Evolutionary conservation across 1,140 invertebrate genomes (phyloP).

Genomic region (Muscidifurax raptorellus): DNA sequence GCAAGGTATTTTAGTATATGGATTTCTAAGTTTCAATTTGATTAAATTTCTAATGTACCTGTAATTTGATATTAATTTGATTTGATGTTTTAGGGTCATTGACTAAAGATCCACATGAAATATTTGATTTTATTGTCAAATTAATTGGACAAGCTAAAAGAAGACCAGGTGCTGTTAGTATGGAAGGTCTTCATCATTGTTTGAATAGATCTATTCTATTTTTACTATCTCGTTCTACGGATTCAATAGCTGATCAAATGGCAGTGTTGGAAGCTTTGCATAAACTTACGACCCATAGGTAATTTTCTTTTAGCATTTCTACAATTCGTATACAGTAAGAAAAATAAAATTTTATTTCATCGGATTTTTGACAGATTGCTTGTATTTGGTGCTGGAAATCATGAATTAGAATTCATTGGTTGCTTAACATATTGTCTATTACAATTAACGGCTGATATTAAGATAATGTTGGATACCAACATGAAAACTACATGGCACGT

Average conservation of each 20-base stretch:
- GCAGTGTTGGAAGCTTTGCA: conserved; percentile 94
- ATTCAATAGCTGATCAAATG: conserved; percentile 93
- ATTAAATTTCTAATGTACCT: neutral
- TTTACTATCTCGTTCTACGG: conserved; percentile 92
- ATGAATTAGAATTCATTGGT: conserved; percentile 95
- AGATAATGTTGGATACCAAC: conserved; percentile 86
- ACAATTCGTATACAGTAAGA: neutral
- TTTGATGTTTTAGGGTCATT: conserved; percentile 77
- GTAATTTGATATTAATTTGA: neutral
- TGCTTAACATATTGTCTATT: conserved; percentile 97
- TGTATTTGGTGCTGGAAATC: conserved; percentile 95
- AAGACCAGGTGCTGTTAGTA: conserved; percentile 82
- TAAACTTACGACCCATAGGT: conserved; percentile 90
- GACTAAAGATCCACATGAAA: conserved; percentile 93
- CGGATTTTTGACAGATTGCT: conserved; percentile 78
- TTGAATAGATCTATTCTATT: conserved; percentile 96
- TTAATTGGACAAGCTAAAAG: conserved; percentile 92
- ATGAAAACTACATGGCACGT: conserved; percentile 93
- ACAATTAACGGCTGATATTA: conserved; percentile 93
- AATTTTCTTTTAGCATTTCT: conserved; percentile 34
- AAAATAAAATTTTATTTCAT: neutral
- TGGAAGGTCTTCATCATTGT: conserved; percentile 93
- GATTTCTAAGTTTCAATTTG: neutral
- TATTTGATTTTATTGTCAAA: conserved; percentile 96
- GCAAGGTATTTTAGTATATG: conserved; percentile 82